Base-by-base conservation (phyloP, 2,888 invertebrate genomes). In the Notocelia uddmanniana region DNA sequence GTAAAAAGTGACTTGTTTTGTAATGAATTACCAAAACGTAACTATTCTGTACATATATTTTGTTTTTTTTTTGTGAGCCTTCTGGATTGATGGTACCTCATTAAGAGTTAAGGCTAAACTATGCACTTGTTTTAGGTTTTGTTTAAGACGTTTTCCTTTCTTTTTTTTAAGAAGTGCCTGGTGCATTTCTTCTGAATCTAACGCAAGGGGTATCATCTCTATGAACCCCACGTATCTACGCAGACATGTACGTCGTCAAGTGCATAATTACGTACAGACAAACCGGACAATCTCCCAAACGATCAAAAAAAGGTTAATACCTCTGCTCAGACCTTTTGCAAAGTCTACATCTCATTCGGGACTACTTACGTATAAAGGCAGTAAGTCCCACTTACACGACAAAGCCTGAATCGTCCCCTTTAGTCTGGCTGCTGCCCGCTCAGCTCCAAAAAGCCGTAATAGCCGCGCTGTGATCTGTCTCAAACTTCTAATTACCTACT, bases 331-430 rank as follows among this genome's bases (percentile, higher is more conserved):
- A 48, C 45, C 60, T 67, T 67, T 54, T 41, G 45, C 48, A 58
- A 74, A 63, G 69, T 58, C 73, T 73, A 64, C 72, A 62, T 67
- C 52, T 34, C 57, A 62, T 73, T 69, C 64, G 41, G 48, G 52
- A 62, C 52, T 59, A 45, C 64, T 58, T 52, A 45, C 64, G 63
- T 52, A 72, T 68, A 62, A 62, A 68, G 83, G 83, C 85, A 85
- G 82, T 85, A 87, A 89, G 89, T 83, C 85, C 85, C 88, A 87
- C 89, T 89, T 84, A 81, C 82, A 81, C 79, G 81, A 85, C 89
- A 87, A 87, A 89, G 88, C 86, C 81, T 76, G 84, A 81, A 80
- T 83, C 81, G 83, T 73, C 83, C 87, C 84, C 86, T 86, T 85
- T 82, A 79, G 81, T 82, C 80, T 79, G 80, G 80, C 81, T 82